Percentiles rank a stretch among this genome's conserved stretches.
These are phyloP conservation scores for Torymus texanus DNA, from an alignment of 2,888 invertebrate species.

Conservation along the genomic window DNA sequence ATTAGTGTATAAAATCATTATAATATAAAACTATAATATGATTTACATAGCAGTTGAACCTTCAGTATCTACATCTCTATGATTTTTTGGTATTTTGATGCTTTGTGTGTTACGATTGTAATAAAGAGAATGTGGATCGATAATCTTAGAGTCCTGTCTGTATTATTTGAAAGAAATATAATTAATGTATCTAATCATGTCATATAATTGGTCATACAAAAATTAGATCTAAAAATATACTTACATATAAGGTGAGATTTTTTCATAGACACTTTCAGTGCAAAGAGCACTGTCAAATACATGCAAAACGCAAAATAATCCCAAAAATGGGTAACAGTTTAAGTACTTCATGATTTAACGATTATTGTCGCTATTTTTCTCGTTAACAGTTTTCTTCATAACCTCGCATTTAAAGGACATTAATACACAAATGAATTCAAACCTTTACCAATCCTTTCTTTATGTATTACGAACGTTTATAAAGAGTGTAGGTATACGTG, in stretches of 20 bases:
- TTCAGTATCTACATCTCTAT: neutral
- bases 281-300: neutral
- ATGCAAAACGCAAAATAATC: slow-evolving; percentile 27
- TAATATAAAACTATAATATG: neutral
- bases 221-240: slow-evolving; percentile 9
- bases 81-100: slow-evolving; percentile 34
- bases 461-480: no score
- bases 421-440: neutral
- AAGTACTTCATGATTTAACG: slow-evolving; percentile 36
- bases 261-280: slow-evolving; percentile 35
- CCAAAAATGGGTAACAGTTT: neutral
- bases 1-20: neutral
- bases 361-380: neutral
- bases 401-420: no score
- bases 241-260: slow-evolving; percentile 40
- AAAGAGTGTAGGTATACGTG: no score
- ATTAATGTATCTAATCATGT: no score
- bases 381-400: no score
- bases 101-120: slow-evolving; percentile 59
- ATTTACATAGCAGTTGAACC: slow-evolving; percentile 32
- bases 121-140: slow-evolving; percentile 65
- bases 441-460: no score
- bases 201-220: no score
- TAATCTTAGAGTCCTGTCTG: slow-evolving; percentile 52
- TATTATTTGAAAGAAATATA: neutral